Percentiles rank a stretch among this genome's conserved stretches.
These are phyloP conservation scores for Phania funesta DNA, from an alignment of 2,888 invertebrate genomes.

Conservation along the genomic window DNA sequence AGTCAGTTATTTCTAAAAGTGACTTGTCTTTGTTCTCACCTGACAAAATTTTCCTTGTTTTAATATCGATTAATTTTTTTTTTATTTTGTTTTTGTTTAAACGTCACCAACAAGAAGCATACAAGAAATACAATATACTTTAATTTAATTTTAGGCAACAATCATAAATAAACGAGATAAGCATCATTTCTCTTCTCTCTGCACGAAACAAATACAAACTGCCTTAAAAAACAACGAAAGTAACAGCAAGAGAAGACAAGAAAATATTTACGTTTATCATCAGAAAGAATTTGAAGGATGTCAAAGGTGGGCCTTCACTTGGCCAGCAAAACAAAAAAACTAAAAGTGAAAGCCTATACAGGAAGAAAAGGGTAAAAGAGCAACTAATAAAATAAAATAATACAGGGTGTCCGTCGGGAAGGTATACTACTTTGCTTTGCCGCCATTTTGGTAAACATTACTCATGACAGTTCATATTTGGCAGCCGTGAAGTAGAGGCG, in stretches of 20 bases:
- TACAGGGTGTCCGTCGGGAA: too few relatives aligned
- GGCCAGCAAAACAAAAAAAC: neutral
- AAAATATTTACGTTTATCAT: conserved; percentile 29
- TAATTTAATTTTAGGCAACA: conserved; percentile 42
- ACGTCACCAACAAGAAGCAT: neutral
- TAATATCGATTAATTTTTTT: too few relatives aligned
- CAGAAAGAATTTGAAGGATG: conserved; percentile 22
- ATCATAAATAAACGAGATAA: conserved; percentile 56
- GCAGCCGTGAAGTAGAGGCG: too few relatives aligned
- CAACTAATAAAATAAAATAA: conserved; percentile 27
- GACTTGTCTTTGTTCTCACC: too few relatives aligned
- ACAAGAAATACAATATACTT: neutral
- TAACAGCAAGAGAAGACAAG: neutral
- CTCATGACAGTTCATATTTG: too few relatives aligned
- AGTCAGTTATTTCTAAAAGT: too few relatives aligned
- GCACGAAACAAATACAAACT: conserved; percentile 7
- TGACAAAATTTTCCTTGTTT: too few relatives aligned
- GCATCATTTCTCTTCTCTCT: conserved; percentile 54
- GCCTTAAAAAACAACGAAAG: conserved; percentile 2
- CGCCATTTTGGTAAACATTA: too few relatives aligned
- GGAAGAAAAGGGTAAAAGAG: conserved; percentile 34
- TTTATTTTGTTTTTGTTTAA: too few relatives aligned
- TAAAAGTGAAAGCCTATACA: neutral
- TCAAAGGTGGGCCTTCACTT: conserved; percentile 28
- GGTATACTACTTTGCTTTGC: too few relatives aligned